phyloP scores from a whole-genome alignment of 2,888 invertebrate genomes.

The Stictocephala bisonia region DNA sequence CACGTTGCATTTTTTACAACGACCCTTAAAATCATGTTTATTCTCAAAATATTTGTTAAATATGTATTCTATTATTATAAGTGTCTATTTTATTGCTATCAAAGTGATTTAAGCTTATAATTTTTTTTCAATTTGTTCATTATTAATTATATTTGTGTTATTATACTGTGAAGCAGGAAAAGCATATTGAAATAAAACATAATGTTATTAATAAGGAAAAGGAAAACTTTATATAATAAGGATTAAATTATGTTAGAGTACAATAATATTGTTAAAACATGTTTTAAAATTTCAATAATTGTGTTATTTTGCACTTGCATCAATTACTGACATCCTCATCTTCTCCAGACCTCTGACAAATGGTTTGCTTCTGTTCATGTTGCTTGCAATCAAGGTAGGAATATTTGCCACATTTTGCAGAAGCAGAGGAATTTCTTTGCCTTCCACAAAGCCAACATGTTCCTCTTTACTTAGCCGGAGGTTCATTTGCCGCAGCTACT shows the following conservation, averaged over 20 bases:
- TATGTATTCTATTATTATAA: too few species aligned
- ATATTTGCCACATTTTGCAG: not conserved
- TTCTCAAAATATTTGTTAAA: not conserved
- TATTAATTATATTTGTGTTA: too few species aligned
- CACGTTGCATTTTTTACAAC: not conserved
- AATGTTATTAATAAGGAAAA: too few species aligned
- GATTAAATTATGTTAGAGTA: too few species aligned
- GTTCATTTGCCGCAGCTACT: not conserved
- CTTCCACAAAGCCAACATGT: not conserved
- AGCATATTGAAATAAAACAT: not conserved
- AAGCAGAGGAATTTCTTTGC: too few species aligned
- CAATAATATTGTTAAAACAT: too few species aligned
- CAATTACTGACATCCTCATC: not conserved
- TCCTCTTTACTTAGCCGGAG: not conserved
- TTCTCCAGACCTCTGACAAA: not conserved
- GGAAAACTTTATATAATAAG: too few species aligned
- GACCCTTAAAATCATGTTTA: not conserved
- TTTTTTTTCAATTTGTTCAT: too few species aligned
- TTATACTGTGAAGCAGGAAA: not conserved
- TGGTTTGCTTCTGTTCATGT: not conserved
- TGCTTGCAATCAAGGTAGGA: not conserved
- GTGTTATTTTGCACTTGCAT: not conserved
- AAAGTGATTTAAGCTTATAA: not conserved
- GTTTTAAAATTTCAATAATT: not conserved
- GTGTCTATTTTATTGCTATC: not conserved